A percentile compares a stretch with the other conserved stretches of the same genome.
Conservation (phyloP, 2,888 invertebrate genomes). For the Hypsopygia costalis region DNA sequence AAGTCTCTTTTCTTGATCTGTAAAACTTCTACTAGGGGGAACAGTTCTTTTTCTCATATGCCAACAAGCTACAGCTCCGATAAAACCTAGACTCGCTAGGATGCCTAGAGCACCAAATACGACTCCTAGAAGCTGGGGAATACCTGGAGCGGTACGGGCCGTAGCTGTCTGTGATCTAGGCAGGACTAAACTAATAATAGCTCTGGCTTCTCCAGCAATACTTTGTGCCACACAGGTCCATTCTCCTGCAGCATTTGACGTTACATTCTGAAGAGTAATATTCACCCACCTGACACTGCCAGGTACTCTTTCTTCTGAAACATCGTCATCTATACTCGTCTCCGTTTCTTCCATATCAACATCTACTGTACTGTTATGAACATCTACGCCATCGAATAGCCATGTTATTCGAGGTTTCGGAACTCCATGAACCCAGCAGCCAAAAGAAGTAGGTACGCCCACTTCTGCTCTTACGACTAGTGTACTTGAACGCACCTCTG, state of each 20-base stretch:
- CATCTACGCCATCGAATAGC: constrained; percentile 86
- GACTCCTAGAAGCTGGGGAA: constrained; percentile 86
- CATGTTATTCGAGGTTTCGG: constrained; percentile 91
- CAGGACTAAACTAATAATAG: constrained; percentile 80
- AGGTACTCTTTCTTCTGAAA: constrained; percentile 62
- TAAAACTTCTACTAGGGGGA: constrained; percentile 85
- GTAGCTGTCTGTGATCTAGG: constrained; percentile 86
- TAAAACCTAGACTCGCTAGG: constrained; percentile 83
- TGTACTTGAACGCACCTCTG: constrained; percentile 84
- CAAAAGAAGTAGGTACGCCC: constrained; percentile 90
- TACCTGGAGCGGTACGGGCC: constrained; percentile 86
- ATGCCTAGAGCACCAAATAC: constrained; percentile 87
- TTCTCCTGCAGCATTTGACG: constrained; percentile 90
- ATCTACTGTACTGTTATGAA: constrained; percentile 68
- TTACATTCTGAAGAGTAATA: constrained; percentile 90
- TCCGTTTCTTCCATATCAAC: constrained; percentile 72
- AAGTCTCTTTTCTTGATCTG: constrained; percentile 92
- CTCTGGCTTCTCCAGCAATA: constrained; percentile 81
- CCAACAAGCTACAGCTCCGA: constrained; percentile 74
- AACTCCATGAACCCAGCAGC: constrained; percentile 90
- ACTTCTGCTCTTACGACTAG: constrained; percentile 85
- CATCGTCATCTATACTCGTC: constrained; percentile 58
- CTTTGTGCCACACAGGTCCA: constrained; percentile 91
- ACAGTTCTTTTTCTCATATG: constrained; percentile 88
- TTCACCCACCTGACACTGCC: constrained; percentile 86